Evolutionary conservation across 1,140 invertebrate species (phyloP), one percentile per base, ranked within the genome.

Genomic region (Papilio machaon): DNA sequence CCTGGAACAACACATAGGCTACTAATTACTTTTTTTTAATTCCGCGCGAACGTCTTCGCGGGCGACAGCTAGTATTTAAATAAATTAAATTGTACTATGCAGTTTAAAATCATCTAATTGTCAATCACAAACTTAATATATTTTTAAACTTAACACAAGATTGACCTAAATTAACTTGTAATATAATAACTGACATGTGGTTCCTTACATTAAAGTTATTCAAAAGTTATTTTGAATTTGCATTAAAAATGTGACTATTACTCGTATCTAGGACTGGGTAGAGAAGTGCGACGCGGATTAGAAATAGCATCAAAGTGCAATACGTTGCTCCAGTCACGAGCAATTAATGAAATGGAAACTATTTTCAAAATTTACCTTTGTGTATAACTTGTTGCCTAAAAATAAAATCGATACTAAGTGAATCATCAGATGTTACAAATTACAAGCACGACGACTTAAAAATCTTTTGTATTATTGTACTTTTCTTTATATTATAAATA

Each of bases 291-390:
- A 80, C n/a, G 23, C 75, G 76, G 75, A 77, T 81, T 83, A 82
- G 82, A 86, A 88, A 88, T 83, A 84, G 82, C 80, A 80, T 80
- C 81, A 80, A 82, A 86, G 81, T 86, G 84, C 84, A 84, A 70
- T 80, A 85, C 81, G 80, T 81, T 82, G 83, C 83, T 80, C 73
- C 74, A 80, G 80, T 83, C 81, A 81, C 79, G 67, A 9, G 11
- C 46, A 19, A 52, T 52, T 84, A 85, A 84, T 85, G 82, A 82
- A 86, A 81, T 83, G 79, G 54, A 78, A 58, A 82, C 73, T 73
- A 81, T 83, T 52, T 80, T 64, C 73, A 82, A 82, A 81, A 82
- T 54, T 52, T 73, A 30, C 23, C 60, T 30, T 38, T 70, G 4
- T 70, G 64, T 6, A 70, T 35, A 38, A 17, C 30, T 10, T 35